These are phyloP conservation scores for Brachionus calyciflorus DNA, from an alignment of 1,140 invertebrate species.

Conservation along the genomic window DNA sequence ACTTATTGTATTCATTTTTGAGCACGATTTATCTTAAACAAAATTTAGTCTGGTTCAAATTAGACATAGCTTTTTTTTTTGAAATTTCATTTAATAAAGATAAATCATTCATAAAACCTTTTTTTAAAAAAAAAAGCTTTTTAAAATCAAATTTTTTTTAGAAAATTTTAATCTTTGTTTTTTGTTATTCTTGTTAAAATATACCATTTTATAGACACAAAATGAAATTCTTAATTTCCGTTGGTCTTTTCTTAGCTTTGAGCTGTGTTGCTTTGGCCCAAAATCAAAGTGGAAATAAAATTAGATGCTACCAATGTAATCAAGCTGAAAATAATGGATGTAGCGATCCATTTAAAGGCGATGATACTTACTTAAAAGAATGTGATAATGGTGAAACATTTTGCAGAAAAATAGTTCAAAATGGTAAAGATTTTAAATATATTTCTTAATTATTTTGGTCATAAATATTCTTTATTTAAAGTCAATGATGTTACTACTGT, in stretches of 20 bases:
- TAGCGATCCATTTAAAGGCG: not conserved
- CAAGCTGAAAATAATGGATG: not conserved
- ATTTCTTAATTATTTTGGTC: not conserved
- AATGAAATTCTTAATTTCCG: not conserved
- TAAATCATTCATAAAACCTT: no score
- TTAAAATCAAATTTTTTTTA: not conserved
- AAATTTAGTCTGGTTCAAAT: constrained; percentile 27
- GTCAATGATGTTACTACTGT: constrained; percentile 12
- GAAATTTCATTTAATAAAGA: no score
- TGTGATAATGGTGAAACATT: constrained; percentile 17
- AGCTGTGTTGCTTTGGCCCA: not conserved
- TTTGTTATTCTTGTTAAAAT: not conserved
- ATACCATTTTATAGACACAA: constrained; percentile 1
- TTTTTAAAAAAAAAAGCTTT: not conserved
- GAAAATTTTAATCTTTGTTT: constrained; percentile 9
- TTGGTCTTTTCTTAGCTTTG: not conserved
- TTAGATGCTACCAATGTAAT: constrained; percentile 38
- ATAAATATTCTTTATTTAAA: not conserved
- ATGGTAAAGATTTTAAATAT: not conserved
- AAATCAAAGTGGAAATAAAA: not conserved
- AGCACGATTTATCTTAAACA: not conserved
- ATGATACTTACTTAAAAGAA: not conserved
- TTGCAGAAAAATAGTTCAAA: constrained; percentile 39
- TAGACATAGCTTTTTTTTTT: not conserved
- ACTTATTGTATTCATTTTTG: not conserved